phyloP scores from a whole-genome alignment of 2,888 invertebrate species.

The Leptinotarsa tumamoca region DNA sequence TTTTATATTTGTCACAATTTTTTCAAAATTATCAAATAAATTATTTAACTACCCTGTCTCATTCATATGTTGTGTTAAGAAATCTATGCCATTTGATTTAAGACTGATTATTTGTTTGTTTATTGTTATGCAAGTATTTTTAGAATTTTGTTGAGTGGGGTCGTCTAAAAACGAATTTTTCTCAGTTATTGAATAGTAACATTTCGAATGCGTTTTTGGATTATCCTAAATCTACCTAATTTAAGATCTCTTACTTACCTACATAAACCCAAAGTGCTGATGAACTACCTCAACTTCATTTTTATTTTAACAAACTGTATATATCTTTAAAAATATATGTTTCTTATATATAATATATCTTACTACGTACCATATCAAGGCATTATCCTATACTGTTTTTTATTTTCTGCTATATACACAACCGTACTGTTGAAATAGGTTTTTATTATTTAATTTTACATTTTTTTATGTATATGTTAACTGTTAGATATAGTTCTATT shows the following conservation, averaged over 20 bases:
- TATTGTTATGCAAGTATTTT: slow-evolving; percentile 57
- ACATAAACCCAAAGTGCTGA: slow-evolving; percentile 53
- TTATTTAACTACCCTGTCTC: slow-evolving; percentile 32
- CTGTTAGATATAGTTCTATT: slow-evolving; percentile 62
- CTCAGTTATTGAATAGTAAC: slow-evolving; percentile 23
- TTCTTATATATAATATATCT: slow-evolving; percentile 54
- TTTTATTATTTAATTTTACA: slow-evolving; percentile 60
- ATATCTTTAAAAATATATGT: slow-evolving; percentile 36
- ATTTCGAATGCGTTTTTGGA: slow-evolving; percentile 25
- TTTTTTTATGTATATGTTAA: slow-evolving; percentile 62
- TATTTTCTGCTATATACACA: slow-evolving; percentile 52
- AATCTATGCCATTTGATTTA: slow-evolving; percentile 65
- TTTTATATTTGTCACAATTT: slow-evolving; percentile 46
- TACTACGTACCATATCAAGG: slow-evolving; percentile 56
- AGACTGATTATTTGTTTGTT: slow-evolving; percentile 65
- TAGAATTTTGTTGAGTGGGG: slow-evolving; percentile 54
- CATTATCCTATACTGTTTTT: slow-evolving; percentile 37
- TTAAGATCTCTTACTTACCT: slow-evolving; percentile 45
- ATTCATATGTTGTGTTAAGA: slow-evolving; percentile 52
- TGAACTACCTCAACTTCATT: slow-evolving; percentile 57
- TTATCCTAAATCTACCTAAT: slow-evolving; percentile 46
- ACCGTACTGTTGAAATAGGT: slow-evolving; percentile 56
- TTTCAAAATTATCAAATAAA: slow-evolving; percentile 38
- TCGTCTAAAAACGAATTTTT: slow-evolving; percentile 15
- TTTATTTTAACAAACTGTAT: slow-evolving; percentile 40